Evolutionary conservation across 2,113 vertebrate genomes (phyloP).

Genomic region (Aegithalos caudatus): DNA sequence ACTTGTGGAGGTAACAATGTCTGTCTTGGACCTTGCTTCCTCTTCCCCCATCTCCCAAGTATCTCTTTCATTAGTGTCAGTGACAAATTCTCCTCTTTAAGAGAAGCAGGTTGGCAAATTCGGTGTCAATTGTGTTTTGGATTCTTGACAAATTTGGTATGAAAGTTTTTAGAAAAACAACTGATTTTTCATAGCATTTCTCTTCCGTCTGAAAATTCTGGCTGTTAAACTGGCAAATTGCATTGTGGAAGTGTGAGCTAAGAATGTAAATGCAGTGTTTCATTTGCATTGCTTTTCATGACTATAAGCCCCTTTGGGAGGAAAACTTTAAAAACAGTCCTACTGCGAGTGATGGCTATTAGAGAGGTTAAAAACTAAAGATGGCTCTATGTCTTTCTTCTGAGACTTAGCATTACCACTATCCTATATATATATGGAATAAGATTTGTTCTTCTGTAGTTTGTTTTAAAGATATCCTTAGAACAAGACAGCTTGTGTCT

Average conservation of each 20-base stretch:
- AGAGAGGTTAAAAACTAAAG: background rate
- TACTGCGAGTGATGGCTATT: background rate
- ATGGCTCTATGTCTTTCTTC: background rate
- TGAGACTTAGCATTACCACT: background rate
- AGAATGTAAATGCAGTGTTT: background rate
- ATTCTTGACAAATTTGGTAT: background rate
- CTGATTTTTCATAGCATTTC: background rate
- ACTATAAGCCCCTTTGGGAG: background rate
- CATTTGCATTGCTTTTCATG: background rate
- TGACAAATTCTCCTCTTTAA: background rate
- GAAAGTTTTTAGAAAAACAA: background rate
- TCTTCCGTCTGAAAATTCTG: background rate
- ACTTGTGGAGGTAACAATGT: slow-evolving; percentile 83
- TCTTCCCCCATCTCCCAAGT: background rate
- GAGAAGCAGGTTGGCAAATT: background rate
- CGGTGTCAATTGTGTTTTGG: background rate
- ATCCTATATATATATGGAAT: background rate
- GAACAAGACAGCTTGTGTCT: background rate
- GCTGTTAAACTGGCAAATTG: background rate
- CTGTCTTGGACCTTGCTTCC: background rate
- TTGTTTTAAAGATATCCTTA: background rate
- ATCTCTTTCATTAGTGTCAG: background rate
- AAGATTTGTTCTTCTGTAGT: background rate
- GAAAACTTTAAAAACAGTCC: background rate
- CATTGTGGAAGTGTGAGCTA: background rate